A percentile compares a stretch with the other conserved stretches of the same genome.
Evolutionary conservation across 2,888 invertebrate species (phyloP).

Genomic region (Nemoura dubitans): DNA sequence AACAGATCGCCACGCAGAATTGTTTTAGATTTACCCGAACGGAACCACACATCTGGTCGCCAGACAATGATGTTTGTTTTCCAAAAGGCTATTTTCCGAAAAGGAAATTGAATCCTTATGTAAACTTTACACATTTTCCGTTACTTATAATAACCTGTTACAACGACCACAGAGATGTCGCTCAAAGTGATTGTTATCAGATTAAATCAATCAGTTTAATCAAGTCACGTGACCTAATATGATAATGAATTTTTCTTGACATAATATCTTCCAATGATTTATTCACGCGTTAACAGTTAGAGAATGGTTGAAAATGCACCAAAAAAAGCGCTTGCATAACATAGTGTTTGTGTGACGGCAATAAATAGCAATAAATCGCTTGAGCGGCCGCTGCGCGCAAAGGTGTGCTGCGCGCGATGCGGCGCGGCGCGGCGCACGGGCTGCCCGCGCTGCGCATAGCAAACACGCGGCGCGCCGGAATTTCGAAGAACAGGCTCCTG

Average conservation of each 20-base stretch:
- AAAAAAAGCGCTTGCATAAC: not conserved
- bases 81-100: not conserved
- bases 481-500: not conserved
- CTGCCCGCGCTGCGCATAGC: not conserved
- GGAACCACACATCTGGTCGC: not conserved
- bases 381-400: too few species aligned
- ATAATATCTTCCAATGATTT: not conserved
- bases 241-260: too few species aligned
- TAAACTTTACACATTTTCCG: too few species aligned
- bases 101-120: too few species aligned
- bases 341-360: not conserved
- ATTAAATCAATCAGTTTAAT: too few species aligned
- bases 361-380: not conserved
- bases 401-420: not conserved
- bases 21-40: too few species aligned
- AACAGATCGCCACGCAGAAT: not conserved
- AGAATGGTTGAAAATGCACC: not conserved
- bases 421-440: not conserved
- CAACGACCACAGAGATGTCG: too few species aligned
- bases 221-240: not conserved
- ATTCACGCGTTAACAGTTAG: not conserved
- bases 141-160: too few species aligned
- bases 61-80: not conserved
- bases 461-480: not conserved
- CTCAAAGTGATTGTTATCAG: too few species aligned